These are phyloP conservation scores for Scaptomyza parva DNA, from an alignment of 2,888 invertebrate species.

Conservation along the genomic window DNA sequence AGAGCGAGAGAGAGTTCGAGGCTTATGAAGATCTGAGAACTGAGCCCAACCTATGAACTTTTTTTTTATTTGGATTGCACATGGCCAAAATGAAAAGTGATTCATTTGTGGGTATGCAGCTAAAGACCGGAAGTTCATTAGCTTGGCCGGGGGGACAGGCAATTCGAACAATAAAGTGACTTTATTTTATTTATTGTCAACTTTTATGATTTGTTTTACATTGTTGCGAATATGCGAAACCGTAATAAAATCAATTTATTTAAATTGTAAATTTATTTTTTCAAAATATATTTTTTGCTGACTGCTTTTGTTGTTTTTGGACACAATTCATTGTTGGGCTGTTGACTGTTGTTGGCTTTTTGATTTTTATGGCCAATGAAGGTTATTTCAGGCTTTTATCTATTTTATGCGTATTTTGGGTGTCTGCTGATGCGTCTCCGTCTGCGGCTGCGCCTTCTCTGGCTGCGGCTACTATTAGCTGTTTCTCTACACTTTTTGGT, in stretches of 20 bases:
- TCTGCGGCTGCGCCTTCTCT: no score
- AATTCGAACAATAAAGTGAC: conserved; percentile 54
- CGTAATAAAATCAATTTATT: conserved; percentile 74
- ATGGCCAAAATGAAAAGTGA: conserved; percentile 31
- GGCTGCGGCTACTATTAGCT: conserved; percentile 34
- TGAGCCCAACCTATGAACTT: conserved; percentile 43
- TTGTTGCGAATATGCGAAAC: conserved; percentile 73
- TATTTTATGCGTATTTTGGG: conserved; percentile 32
- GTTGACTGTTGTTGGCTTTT: conserved; percentile 61
- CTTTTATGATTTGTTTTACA: conserved; percentile 75
- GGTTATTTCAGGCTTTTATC: conserved; percentile 70
- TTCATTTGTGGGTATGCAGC: conserved; percentile 22
- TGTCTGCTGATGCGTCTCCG: background rate
- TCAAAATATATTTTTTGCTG: conserved; percentile 6
- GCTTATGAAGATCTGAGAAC: background rate
- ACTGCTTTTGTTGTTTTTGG: conserved; percentile 39
- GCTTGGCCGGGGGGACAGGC: conserved; percentile 24
- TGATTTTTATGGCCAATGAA: conserved; percentile 77
- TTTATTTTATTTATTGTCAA: conserved; percentile 64
- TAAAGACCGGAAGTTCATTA: conserved; percentile 73
- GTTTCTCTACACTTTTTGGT: conserved; percentile 9
- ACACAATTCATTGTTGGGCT: conserved; percentile 73
- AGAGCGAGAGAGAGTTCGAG: background rate
- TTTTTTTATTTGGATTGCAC: conserved; percentile 3
- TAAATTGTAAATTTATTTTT: conserved; percentile 68